phyloP scores from a whole-genome alignment of 92 coral and sea anemone species.

The Porites divaricata region DNA sequence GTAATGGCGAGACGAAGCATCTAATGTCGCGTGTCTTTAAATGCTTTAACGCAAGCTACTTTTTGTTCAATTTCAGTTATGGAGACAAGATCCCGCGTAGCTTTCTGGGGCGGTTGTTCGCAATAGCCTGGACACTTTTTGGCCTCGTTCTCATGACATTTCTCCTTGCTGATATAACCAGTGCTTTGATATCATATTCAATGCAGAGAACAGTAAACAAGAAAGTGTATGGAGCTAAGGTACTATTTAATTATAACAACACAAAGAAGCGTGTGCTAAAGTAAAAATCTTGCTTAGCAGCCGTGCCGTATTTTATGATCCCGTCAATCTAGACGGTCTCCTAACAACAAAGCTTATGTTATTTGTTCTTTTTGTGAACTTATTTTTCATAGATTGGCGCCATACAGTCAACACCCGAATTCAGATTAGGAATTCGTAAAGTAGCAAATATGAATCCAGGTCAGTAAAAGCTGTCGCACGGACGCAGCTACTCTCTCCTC shows the following conservation, averaged over 20 bases:
- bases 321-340: too few relatives aligned
- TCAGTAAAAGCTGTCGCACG: background rate
- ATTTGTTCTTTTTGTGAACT: background rate
- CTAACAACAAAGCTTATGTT: too few relatives aligned
- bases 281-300: too few relatives aligned
- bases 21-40: background rate
- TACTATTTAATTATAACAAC: background rate
- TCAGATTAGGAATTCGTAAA: constrained; percentile 69
- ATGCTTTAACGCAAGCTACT: background rate
- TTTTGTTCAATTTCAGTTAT: constrained; percentile 54
- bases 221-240: constrained; percentile 58
- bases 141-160: constrained; percentile 70
- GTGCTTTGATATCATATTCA: constrained; percentile 53
- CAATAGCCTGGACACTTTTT: constrained; percentile 59
- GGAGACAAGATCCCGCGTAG: constrained; percentile 83
- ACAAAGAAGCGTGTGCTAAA: too few relatives aligned
- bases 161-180: constrained; percentile 60
- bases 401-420: constrained; percentile 72
- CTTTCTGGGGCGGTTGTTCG: constrained; percentile 63
- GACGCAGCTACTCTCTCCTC: too few relatives aligned
- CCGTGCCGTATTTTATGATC: too few relatives aligned
- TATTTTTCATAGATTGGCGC: constrained; percentile 69
- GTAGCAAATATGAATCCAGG: constrained; percentile 78
- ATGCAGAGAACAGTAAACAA: constrained; percentile 7
- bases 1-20: background rate